A percentile compares a stretch with the other conserved stretches of the same genome.
Conservation (phyloP, 2,888 invertebrate genomes). For the Oligia strigilis region DNA sequence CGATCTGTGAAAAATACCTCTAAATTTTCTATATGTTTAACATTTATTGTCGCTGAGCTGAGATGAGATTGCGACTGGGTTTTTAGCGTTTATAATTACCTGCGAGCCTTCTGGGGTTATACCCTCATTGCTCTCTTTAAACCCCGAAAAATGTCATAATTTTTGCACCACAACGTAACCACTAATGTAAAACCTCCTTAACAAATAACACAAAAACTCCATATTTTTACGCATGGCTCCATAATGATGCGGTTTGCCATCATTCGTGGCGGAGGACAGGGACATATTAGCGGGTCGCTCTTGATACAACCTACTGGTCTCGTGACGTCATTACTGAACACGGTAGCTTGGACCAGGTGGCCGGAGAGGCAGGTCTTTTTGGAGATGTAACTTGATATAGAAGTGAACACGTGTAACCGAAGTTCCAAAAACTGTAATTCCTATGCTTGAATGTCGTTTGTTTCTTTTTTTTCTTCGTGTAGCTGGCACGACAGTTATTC, state of each 20-base stretch:
- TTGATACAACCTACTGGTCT: constrained; percentile 48
- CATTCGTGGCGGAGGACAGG: constrained; percentile 72
- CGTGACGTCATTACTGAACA: constrained; percentile 56
- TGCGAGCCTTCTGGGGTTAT: not conserved
- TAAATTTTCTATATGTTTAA: not conserved
- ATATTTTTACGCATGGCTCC: constrained; percentile 63
- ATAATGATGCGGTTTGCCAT: constrained; percentile 71
- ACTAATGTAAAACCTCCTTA: constrained; percentile 38
- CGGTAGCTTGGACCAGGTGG: constrained; percentile 56
- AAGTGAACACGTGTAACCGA: not conserved
- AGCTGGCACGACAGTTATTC: not conserved
- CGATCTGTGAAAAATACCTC: not conserved
- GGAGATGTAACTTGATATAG: not conserved
- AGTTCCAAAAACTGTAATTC: not conserved
- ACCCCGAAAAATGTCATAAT: not conserved
- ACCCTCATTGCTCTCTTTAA: not conserved
- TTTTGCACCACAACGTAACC: not conserved
- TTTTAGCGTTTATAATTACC: no score
- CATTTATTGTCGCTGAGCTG: not conserved
- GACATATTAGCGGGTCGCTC: constrained; percentile 71
- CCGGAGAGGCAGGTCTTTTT: not conserved
- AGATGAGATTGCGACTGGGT: not conserved
- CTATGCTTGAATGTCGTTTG: not conserved
- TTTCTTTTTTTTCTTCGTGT: no score
- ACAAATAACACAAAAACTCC: constrained; percentile 52